Evolutionary conservation across 2,797 vertebrate species (phyloP).

Genomic region (Danionella dracula): DNA sequence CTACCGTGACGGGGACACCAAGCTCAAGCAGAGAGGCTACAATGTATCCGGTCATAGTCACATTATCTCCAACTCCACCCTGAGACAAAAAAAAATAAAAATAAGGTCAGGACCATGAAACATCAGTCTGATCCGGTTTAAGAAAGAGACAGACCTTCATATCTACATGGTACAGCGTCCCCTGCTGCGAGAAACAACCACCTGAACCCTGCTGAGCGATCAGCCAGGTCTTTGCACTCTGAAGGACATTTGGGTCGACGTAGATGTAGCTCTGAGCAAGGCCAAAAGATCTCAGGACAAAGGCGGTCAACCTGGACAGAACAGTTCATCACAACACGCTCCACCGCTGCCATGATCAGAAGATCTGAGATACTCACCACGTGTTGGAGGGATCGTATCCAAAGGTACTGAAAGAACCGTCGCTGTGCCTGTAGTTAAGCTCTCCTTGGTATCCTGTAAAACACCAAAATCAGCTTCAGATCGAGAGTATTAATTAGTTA

Average conservation of each 20-base stretch:
- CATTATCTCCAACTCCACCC: constrained; percentile 44
- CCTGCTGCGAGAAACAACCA: constrained; percentile 69
- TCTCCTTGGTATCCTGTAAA: constrained; percentile 74
- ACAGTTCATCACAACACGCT: neutral
- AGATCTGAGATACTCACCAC: constrained; percentile 71
- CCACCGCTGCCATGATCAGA: accelerated
- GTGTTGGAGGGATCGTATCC: constrained; percentile 64
- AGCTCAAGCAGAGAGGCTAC: constrained; percentile 38
- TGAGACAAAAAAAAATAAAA: neutral
- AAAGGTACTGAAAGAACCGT: constrained; percentile 74
- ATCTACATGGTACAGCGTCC: constrained; percentile 70
- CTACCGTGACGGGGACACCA: neutral
- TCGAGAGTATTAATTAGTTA: too few relatives aligned
- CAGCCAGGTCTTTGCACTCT: constrained; percentile 64
- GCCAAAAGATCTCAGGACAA: constrained; percentile 74
- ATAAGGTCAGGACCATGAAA: too few relatives aligned
- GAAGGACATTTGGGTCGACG: constrained; percentile 65
- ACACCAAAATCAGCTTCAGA: too few relatives aligned
- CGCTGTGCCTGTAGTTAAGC: constrained; percentile 63
- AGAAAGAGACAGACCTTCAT: constrained; percentile 70
- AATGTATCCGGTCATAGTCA: constrained; percentile 49
- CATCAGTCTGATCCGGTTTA: too few relatives aligned
- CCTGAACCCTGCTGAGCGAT: constrained; percentile 54
- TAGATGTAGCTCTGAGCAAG: constrained; percentile 66
- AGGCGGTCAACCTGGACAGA: constrained; percentile 73